These are phyloP conservation scores for Hypomecis atomaria DNA, from an alignment of 2,888 invertebrate genomes.

Conservation along the genomic window DNA sequence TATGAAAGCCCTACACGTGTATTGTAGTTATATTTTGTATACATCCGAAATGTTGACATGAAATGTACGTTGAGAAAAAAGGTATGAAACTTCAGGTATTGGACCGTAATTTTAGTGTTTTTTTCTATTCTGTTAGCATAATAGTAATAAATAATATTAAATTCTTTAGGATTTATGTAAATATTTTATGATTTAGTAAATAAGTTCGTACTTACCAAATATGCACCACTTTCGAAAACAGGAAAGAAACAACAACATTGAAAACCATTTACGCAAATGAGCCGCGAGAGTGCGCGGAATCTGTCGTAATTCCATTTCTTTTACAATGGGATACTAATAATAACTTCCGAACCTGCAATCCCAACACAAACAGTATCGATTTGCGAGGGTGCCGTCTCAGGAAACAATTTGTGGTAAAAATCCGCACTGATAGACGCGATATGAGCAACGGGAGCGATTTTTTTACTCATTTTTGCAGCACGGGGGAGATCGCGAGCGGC, in stretches of 20 bases:
- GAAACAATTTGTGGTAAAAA: slow-evolving; percentile 80
- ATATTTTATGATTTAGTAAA: no score
- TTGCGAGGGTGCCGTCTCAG: slow-evolving; percentile 64
- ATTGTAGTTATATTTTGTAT: no score
- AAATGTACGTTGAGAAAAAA: no score
- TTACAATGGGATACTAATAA: slow-evolving; percentile 66
- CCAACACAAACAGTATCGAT: slow-evolving; percentile 74
- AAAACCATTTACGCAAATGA: slow-evolving; percentile 56
- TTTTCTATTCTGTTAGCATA: no score
- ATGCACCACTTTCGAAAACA: slow-evolving; percentile 2
- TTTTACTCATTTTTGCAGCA: slow-evolving; percentile 68
- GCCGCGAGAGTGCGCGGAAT: slow-evolving; percentile 58
- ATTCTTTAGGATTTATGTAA: no score
- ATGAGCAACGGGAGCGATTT: slow-evolving; percentile 74
- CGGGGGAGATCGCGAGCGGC: slow-evolving; percentile 74
- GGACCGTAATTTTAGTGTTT: no score
- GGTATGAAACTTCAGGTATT: no score
- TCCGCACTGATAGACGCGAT: slow-evolving; percentile 73
- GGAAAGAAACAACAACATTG: slow-evolving; percentile 37
- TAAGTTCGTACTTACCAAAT: background rate
- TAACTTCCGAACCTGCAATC: slow-evolving; percentile 65
- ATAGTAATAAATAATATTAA: no score
- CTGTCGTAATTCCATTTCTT: slow-evolving; percentile 62
- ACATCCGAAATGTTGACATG: no score
- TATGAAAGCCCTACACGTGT: no score